Evolutionary conservation across 2,888 invertebrate genomes (phyloP), one percentile per base, ranked within the genome.

Genomic region (Synergus japonicus): DNA sequence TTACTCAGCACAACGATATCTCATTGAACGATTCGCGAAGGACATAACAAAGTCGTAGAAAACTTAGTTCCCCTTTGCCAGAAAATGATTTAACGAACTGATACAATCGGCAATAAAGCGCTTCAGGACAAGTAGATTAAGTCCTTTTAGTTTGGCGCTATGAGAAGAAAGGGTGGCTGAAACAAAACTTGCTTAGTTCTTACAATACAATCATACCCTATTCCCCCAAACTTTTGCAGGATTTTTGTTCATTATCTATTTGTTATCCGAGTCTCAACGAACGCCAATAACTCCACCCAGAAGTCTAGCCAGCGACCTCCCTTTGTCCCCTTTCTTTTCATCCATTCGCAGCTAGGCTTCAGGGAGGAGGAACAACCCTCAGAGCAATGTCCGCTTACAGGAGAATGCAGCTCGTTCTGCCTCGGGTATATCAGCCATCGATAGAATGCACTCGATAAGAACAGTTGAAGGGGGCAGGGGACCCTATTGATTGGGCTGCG

Each of bases 401-500:
- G 44, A 78, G 73, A 81, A 77, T 78, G 78, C 66, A 76, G 77
- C 80, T 83, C 64, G 82, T 82, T 79, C 67, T 76, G 77, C 77
- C 78, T 80, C 73, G 82, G 80, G 79, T 81, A 81, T 80, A 81
- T 82, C 81, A 79, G 80, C 81, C 79, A 82, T 83, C 79, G 77
- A 82, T 81, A 84, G 81, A 83, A 84, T 84, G 84, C 63, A 83
- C 81, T 83, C 82, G 84, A 83, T 90, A 90, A 89, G 87, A 86
- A 86, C 83, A 78, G 80, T 78, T 77, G 81, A 81, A 81, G 76
- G 63, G 82, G 83, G 80, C 82, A 82, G 78, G 78, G 81, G 80
- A 84, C 85, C 86, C 88, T 91, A 92, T 91, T 88, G 91, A 92
- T 91, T 90, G 87, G 90, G 85, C 86, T 90, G 91, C 90, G 90